phyloP scores from a whole-genome alignment of 1,140 invertebrate genomes.

The Drosophila sturtevanti region DNA sequence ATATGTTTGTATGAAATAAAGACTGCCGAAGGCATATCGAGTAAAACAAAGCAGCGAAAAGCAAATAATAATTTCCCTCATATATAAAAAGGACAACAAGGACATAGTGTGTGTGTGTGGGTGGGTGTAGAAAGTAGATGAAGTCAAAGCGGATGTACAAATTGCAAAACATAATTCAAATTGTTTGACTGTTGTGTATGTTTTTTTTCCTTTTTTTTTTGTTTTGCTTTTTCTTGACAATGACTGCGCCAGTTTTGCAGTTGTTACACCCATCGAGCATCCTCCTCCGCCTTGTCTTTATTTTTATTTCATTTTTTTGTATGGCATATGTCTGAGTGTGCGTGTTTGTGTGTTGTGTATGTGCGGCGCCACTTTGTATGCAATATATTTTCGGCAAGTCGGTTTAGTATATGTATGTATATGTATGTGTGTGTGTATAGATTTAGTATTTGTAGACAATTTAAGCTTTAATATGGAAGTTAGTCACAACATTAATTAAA shows the following conservation, averaged over 20 bases:
- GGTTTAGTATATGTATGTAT: conserved; percentile 4
- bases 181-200: conserved; percentile 63
- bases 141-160: conserved; percentile 77
- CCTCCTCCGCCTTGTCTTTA: conserved; percentile 2
- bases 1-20: conserved; percentile 36
- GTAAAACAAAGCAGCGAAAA: conserved; percentile 48
- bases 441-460: conserved; percentile 29
- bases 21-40: conserved; percentile 51
- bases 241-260: conserved; percentile 56
- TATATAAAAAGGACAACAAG: conserved; percentile 48
- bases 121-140: conserved; percentile 15
- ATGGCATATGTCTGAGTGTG: conserved; percentile 49
- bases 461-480: conserved; percentile 33
- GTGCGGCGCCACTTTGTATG: conserved; percentile 47
- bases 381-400: conserved; percentile 18
- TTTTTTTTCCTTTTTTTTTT: conserved; percentile 32
- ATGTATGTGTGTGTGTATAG: conserved; percentile 33
- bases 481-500: conserved; percentile 75
- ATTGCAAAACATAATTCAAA: conserved; percentile 82
- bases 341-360: conserved; percentile 7
- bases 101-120: conserved; percentile 31
- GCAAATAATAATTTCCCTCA: conserved; percentile 74
- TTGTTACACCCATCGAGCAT: conserved; percentile 18
- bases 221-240: conserved; percentile 61
- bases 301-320: conserved; percentile 49